phyloP scores from a whole-genome alignment of 92 coral and sea anemone species.

The Zoanthus sociatus region DNA sequence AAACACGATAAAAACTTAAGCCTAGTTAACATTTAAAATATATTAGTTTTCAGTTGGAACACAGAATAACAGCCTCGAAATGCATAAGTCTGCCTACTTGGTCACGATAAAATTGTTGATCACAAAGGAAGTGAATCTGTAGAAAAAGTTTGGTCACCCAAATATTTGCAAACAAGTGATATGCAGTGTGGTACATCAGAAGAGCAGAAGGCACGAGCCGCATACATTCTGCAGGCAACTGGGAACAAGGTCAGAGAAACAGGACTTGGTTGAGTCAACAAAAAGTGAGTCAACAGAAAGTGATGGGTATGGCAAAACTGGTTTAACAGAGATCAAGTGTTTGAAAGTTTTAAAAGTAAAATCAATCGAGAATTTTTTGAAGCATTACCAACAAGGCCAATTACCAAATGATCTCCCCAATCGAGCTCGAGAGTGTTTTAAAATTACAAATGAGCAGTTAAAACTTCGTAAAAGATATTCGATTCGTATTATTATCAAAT shows the following conservation, averaged over 20 bases:
- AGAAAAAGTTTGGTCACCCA: neutral
- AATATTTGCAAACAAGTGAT: too few relatives aligned
- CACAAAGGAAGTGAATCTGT: too few relatives aligned
- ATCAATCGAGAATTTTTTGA: conserved; percentile 48
- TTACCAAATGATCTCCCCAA: too few relatives aligned
- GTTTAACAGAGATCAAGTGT: conserved; percentile 52
- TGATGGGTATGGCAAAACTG: conserved; percentile 25
- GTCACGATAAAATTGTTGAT: too few relatives aligned
- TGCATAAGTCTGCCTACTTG: too few relatives aligned
- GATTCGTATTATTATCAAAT: conserved; percentile 52
- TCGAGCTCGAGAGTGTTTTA: too few relatives aligned
- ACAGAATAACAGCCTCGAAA: too few relatives aligned
- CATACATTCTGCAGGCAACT: conserved; percentile 18
- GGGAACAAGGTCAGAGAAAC: conserved; percentile 43
- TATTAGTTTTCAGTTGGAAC: too few relatives aligned
- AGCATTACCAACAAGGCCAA: conserved; percentile 28
- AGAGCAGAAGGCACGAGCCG: conserved; percentile 32
- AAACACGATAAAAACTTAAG: too few relatives aligned
- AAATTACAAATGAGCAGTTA: conserved; percentile 21
- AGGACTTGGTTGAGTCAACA: conserved; percentile 51
- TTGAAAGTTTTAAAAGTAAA: conserved; percentile 50
- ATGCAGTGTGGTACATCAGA: too few relatives aligned
- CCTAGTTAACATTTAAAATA: too few relatives aligned
- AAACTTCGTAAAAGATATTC: neutral
- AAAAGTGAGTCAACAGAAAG: conserved; percentile 21